Evolutionary conservation across 2,113 vertebrate genomes (phyloP).

Genomic region (Neodon shergylaensis): DNA sequence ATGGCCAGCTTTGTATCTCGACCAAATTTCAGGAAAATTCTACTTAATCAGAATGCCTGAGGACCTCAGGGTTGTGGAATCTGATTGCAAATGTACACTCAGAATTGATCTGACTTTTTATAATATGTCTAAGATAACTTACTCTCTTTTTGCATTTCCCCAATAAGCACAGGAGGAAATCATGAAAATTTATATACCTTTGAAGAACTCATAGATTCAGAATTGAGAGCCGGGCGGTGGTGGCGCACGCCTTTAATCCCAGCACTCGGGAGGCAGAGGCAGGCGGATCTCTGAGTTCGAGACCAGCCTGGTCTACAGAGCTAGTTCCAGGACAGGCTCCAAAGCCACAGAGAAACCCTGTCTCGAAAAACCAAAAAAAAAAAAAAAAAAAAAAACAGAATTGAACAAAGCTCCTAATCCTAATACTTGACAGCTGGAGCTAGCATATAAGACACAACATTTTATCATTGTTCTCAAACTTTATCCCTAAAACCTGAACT

Average conservation of each 20-base stretch:
- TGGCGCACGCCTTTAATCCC: too few species aligned
- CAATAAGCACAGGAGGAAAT: background rate
- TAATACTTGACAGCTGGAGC: background rate
- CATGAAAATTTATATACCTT: background rate
- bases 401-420: background rate
- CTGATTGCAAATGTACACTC: slow-evolving; percentile 40
- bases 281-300: too few species aligned
- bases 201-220: background rate
- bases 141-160: slow-evolving; percentile 26
- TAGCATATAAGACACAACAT: background rate
- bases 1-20: slow-evolving; percentile 34
- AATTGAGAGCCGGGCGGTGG: too few species aligned
- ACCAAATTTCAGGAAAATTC: slow-evolving; percentile 13
- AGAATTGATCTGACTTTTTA: background rate
- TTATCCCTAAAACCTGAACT: background rate
- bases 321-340: too few species aligned
- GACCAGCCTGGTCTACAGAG: too few species aligned
- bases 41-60: background rate
- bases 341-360: too few species aligned
- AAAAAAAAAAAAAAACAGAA: too few species aligned
- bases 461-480: background rate
- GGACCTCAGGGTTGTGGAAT: background rate
- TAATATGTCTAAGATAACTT: background rate
- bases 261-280: too few species aligned
- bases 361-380: too few species aligned